Evolutionary conservation across 2,888 invertebrate species (phyloP).

Genomic region (Doris montereyensis): DNA sequence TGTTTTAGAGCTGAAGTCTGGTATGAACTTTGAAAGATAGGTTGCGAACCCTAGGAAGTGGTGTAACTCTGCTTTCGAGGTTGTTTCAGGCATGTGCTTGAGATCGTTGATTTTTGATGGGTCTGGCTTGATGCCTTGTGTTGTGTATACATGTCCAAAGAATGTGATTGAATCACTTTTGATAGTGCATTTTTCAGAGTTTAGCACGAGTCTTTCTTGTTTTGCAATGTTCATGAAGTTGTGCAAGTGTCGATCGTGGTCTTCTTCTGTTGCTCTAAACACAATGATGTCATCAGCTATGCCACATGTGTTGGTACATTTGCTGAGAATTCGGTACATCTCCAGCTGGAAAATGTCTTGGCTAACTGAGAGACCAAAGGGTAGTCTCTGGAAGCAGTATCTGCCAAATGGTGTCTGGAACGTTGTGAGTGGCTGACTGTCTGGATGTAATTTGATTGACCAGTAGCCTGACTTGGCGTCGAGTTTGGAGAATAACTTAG

Average conservation of each 20-base stretch:
- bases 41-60: conserved; percentile 43
- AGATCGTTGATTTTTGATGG: neutral
- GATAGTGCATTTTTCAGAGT: neutral
- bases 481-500: neutral
- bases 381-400: neutral
- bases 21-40: conserved; percentile 43
- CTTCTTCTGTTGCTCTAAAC: neutral
- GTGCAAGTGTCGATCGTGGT: neutral
- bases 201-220: neutral
- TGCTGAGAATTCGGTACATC: neutral
- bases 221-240: neutral
- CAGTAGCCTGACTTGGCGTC: neutral
- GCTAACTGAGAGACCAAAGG: neutral
- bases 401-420: neutral
- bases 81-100: neutral
- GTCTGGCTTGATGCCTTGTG: conserved; percentile 8
- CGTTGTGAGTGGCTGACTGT: neutral
- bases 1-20: conserved; percentile 7
- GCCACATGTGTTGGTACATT: neutral
- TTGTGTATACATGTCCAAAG: conserved; percentile 17
- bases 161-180: conserved; percentile 28
- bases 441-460: neutral
- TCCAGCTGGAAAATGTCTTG: neutral
- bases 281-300: neutral
- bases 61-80: neutral